Evolutionary conservation across 2,888 invertebrate species (phyloP).

Genomic region (Junonia oenone): DNA sequence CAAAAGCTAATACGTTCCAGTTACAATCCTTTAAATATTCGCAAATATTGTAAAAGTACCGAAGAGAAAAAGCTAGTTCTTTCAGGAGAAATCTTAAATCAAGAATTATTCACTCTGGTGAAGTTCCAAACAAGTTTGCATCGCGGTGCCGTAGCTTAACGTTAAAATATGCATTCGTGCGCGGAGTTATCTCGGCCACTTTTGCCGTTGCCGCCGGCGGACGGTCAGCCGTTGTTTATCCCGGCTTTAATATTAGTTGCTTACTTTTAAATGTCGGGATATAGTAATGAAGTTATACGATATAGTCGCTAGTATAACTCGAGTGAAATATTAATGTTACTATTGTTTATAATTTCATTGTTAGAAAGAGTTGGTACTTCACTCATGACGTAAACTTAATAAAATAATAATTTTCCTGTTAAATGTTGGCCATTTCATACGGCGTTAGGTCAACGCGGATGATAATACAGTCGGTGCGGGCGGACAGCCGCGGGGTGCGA

Average conservation of each 20-base stretch:
- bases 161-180: conserved; percentile 73
- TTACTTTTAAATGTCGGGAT: conserved; percentile 32
- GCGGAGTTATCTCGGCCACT: conserved; percentile 65
- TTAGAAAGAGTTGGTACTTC: no score
- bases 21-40: conserved; percentile 17
- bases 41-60: conserved; percentile 11
- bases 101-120: conserved; percentile 62
- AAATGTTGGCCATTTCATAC: background rate
- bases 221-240: conserved; percentile 63
- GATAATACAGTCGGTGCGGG: conserved; percentile 36
- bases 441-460: conserved; percentile 29
- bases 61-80: conserved; percentile 31
- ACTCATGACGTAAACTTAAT: no score
- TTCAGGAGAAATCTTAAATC: conserved; percentile 48
- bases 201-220: conserved; percentile 51
- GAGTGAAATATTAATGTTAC: background rate
- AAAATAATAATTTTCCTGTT: no score
- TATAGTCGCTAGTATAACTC: background rate
- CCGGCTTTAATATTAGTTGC: conserved; percentile 53
- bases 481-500: conserved; percentile 32
- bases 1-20: conserved; percentile 7
- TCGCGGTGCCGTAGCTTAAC: conserved; percentile 59
- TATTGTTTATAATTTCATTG: background rate
- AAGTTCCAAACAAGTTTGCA: conserved; percentile 68
- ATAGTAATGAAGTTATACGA: background rate